phyloP scores from a whole-genome alignment of 2,113 vertebrate species.

The Tyto alba region DNA sequence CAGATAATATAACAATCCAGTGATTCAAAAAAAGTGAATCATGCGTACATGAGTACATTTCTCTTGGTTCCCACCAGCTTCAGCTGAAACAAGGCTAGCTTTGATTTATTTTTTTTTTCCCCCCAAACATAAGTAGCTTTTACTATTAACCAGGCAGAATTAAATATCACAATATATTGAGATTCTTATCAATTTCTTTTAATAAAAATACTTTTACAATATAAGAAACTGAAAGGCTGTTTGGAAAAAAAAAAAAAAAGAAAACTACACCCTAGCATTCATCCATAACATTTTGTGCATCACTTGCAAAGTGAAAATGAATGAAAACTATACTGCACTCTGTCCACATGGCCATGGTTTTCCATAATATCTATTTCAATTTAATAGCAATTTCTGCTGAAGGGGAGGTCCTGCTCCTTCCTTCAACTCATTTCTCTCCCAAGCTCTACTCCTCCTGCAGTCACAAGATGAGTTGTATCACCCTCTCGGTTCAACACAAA shows the following conservation, averaged over 20 bases:
- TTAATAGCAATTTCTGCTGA: background rate
- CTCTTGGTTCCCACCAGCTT: background rate
- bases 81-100: background rate
- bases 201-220: background rate
- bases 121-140: background rate
- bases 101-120: background rate
- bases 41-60: too few relatives aligned
- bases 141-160: background rate
- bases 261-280: background rate
- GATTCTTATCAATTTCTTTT: background rate
- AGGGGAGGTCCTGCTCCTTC: background rate
- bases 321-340: background rate
- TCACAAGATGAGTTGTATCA: background rate
- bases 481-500: background rate
- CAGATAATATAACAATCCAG: background rate
- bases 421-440: background rate
- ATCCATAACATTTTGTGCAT: background rate
- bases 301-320: background rate
- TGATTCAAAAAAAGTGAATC: background rate
- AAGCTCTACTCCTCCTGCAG: background rate
- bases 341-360: background rate
- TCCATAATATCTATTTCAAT: background rate
- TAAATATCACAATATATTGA: background rate
- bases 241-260: background rate
- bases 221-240: background rate